Evolutionary conservation across 2,113 vertebrate genomes (phyloP), one percentile per base, ranked within the genome.

Genomic region (Rhinolophus ferrumequinum): DNA sequence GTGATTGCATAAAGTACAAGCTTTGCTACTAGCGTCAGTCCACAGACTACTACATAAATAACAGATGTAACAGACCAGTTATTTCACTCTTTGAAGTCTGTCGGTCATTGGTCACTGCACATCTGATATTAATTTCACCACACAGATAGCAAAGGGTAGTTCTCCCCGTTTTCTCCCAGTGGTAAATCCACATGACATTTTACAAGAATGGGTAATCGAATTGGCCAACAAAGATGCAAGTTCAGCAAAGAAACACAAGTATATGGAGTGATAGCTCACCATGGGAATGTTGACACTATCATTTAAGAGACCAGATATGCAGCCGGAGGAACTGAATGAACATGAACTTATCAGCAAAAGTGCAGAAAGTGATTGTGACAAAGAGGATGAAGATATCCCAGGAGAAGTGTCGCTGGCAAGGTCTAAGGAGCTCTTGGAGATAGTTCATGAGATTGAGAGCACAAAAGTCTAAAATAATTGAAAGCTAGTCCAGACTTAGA

Each of bases 51-150:
- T 24, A 6, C 28, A 0, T 26, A 47, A 14, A 14, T 15, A 19
- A 9, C 21, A 47, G 21, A 14, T 4, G 28, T 52, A 35, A 0
- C 1, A 44, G 14, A 38, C 4, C 26, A 8, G 4, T 38, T 18
- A 50, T 47, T 13, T 54, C 7, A 21, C 7, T 41, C 72, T 38
- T 70, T 19, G 2, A 28, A 50, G 12, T 19, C 28, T 33, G 52
- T 8, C 54, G 19, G n/a, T 33, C 22, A 38, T 7, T 38, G 35
- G 21, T 69, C 64, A 33, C 60, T 54, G 19, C 8, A 1, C 6
- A 22, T 44, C 62, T 79, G 24, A 22, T 28, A 1, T 21, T 14
- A 15, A 11, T 19, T 11, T 38, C 64, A 33, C 28, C 19, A 18
- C 66, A 26, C 50, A 89, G 58, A 54, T 21, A 24, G 72, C 72